Evolutionary conservation across 2,888 invertebrate genomes (phyloP).

Genomic region (Drosophila cognata): DNA sequence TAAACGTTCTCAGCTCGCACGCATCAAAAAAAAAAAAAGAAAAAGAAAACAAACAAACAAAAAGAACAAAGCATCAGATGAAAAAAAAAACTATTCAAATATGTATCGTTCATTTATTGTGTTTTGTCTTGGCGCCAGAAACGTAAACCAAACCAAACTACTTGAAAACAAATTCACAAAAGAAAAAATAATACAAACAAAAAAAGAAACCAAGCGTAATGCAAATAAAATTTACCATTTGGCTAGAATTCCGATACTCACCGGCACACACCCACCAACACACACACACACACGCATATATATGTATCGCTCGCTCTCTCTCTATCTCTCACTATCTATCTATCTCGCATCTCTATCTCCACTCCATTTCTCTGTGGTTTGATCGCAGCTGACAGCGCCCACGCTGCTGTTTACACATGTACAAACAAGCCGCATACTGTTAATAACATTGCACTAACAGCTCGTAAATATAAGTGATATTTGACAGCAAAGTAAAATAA

Average conservation of each 20-base stretch:
- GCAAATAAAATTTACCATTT: constrained; percentile 65
- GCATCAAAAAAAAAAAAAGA: constrained; percentile 52
- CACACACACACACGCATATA: constrained; percentile 7
- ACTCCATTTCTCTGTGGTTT: constrained; percentile 28
- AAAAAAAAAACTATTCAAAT: constrained; percentile 41
- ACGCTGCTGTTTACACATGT: constrained; percentile 22
- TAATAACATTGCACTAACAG: constrained; percentile 69
- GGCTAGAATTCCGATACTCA: constrained; percentile 65
- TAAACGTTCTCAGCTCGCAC: constrained; percentile 77
- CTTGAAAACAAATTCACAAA: constrained; percentile 49
- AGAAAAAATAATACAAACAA: constrained; percentile 24
- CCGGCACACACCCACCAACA: constrained; percentile 42
- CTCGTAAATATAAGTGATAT: constrained; percentile 63
- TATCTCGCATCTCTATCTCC: constrained; percentile 9
- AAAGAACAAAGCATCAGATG: constrained; percentile 39
- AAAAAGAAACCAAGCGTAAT: constrained; percentile 41
- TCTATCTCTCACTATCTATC: constrained; percentile 6
- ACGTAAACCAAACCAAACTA: constrained; percentile 74
- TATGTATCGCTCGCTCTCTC: constrained; percentile 26
- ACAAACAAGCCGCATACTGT: constrained; percentile 41
- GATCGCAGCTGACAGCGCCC: constrained; percentile 13
- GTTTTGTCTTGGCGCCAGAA: constrained; percentile 80
- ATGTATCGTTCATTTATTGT: constrained; percentile 67
- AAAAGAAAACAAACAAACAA: constrained; percentile 25
- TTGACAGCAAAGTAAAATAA: constrained; percentile 12